Evolutionary conservation across 2,113 vertebrate species (phyloP).

Genomic region (Saguinus midas): DNA sequence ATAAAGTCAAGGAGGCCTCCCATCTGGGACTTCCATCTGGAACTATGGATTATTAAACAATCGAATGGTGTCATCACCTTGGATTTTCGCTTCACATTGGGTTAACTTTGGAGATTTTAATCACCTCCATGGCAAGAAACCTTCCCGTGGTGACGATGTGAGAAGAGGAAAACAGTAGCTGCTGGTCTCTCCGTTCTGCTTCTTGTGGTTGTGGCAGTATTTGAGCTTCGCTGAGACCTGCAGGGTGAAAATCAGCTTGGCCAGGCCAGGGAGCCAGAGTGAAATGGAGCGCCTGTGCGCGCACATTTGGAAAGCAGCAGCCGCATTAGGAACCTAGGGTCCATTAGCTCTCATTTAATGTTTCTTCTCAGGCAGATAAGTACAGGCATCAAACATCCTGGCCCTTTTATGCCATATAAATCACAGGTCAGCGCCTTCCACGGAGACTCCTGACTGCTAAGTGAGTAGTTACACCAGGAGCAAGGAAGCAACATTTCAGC

Average conservation of each 20-base stretch:
- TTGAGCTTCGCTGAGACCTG: not conserved
- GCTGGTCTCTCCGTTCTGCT: not conserved
- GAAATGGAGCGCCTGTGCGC: not conserved
- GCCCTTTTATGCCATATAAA: constrained; percentile 69
- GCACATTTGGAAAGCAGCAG: not conserved
- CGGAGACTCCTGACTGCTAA: constrained; percentile 66
- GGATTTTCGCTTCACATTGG: not conserved
- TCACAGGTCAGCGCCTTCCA: constrained; percentile 56
- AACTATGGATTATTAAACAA: not conserved
- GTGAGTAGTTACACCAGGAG: constrained; percentile 63
- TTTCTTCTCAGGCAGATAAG: constrained; percentile 65
- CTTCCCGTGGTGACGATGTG: not conserved
- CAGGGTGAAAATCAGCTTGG: not conserved
- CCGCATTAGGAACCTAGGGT: constrained; percentile 26
- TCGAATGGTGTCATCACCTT: not conserved
- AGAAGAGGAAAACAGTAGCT: not conserved
- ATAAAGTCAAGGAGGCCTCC: not conserved
- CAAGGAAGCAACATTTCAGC: constrained; percentile 52
- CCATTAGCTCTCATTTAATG: constrained; percentile 65
- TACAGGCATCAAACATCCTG: constrained; percentile 55
- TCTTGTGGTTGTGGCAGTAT: not conserved
- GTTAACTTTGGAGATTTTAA: constrained; percentile 34
- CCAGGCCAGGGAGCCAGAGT: not conserved
- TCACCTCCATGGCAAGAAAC: not conserved
- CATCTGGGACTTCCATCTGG: not conserved